These are phyloP conservation scores for Poecile montanus DNA, from an alignment of 2,797 vertebrate genomes.

Conservation along the genomic window DNA sequence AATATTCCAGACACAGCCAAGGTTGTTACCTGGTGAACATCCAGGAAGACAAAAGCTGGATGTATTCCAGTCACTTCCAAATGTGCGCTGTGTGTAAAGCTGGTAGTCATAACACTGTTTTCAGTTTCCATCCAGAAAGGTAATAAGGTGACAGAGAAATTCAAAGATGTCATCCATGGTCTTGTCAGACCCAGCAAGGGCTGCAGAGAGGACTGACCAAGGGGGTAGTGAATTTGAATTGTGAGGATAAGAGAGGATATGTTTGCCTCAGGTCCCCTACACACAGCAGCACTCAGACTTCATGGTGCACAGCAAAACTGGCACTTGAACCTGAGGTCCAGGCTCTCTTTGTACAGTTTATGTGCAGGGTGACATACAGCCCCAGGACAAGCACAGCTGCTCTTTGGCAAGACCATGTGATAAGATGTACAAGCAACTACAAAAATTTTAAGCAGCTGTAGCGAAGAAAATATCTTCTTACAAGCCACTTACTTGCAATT, in stretches of 20 bases:
- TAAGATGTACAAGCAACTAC: not conserved
- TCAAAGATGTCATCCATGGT: not conserved
- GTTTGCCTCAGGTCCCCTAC: not conserved
- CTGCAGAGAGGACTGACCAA: not conserved
- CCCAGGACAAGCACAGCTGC: not conserved
- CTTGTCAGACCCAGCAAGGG: not conserved
- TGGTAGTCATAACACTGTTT: not conserved
- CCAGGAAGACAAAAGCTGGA: slow-evolving; percentile 26
- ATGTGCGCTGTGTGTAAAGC: not conserved
- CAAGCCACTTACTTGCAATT: not conserved
- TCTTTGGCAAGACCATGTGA: not conserved
- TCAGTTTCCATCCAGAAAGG: not conserved
- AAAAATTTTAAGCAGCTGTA: not conserved
- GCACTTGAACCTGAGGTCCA: not conserved
- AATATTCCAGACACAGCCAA: not conserved
- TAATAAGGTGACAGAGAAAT: not conserved
- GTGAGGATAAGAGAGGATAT: accelerated
- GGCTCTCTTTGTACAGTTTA: not conserved
- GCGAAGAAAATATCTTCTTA: not conserved
- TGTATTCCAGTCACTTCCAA: slow-evolving; percentile 7
- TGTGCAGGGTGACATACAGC: not conserved
- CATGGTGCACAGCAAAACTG: not conserved
- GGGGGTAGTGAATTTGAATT: not conserved
- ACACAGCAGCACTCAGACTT: not conserved
- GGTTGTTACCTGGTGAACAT: slow-evolving; percentile 5